A percentile compares a stretch with the other conserved stretches of the same genome.
Conservation (phyloP, 2,113 vertebrate species). For the Lanius collurio region DNA sequence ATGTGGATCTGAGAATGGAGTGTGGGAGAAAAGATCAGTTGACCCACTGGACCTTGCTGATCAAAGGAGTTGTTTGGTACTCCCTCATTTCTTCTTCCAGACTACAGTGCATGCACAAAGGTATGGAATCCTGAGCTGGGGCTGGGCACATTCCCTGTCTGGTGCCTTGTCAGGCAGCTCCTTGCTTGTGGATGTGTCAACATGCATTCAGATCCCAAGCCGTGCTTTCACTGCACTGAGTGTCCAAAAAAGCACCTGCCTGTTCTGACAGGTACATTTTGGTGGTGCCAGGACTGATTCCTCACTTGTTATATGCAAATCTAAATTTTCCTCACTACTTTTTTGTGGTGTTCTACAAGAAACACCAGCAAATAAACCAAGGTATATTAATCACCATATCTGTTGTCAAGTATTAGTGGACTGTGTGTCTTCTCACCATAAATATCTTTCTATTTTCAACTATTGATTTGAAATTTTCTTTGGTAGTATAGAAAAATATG, state of each 20-base stretch:
- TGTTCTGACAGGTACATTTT: background rate
- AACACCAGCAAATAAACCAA: background rate
- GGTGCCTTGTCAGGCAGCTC: background rate
- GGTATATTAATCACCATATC: background rate
- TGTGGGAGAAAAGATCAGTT: background rate
- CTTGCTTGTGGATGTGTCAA: background rate
- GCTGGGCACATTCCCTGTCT: background rate
- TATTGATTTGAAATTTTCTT: background rate
- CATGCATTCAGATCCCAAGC: background rate
- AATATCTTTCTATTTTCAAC: background rate
- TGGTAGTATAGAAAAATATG: background rate
- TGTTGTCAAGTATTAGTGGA: background rate
- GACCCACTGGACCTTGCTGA: background rate
- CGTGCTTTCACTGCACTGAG: background rate
- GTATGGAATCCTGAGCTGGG: background rate
- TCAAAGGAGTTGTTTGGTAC: background rate
- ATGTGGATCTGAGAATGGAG: background rate
- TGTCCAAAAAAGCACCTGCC: background rate
- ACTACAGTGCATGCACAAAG: background rate
- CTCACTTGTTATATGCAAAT: background rate
- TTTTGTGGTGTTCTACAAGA: background rate
- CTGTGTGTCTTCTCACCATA: background rate
- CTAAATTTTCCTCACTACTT: background rate
- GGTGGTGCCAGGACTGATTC: background rate
- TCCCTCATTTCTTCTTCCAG: background rate